Evolutionary conservation across 1,140 invertebrate genomes (phyloP).

Genomic region (Drosophila tropicalis): DNA sequence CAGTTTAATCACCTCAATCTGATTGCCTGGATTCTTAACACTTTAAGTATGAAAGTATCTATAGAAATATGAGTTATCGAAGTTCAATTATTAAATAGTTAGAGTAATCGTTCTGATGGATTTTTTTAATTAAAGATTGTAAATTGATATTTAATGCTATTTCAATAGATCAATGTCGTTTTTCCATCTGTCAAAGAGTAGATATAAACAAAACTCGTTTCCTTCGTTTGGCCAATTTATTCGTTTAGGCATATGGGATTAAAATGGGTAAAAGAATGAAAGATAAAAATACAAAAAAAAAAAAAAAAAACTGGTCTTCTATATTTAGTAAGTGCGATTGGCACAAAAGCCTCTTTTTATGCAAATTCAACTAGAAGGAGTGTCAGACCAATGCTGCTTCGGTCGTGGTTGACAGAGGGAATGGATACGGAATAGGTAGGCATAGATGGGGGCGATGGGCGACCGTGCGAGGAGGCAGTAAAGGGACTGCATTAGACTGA

Average conservation of each 20-base stretch:
- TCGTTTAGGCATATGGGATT: not conserved
- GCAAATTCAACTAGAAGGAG: slow-evolving; percentile 9
- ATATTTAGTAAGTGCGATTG: slow-evolving; percentile 20
- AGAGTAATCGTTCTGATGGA: too few species aligned
- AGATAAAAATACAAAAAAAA: not conserved
- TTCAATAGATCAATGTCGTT: not conserved
- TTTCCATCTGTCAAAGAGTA: not conserved
- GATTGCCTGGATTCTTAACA: too few species aligned
- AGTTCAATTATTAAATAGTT: too few species aligned
- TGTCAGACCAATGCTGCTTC: slow-evolving; percentile 1
- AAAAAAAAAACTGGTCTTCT: slow-evolving; percentile 1
- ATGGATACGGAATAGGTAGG: not conserved
- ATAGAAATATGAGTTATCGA: too few species aligned
- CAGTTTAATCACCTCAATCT: too few species aligned
- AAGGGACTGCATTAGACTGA: slow-evolving; percentile 1
- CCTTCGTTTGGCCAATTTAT: not conserved
- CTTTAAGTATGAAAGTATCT: too few species aligned
- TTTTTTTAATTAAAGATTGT: too few species aligned
- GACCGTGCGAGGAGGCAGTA: not conserved
- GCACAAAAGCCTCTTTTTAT: slow-evolving; percentile 14
- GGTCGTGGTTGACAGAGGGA: not conserved
- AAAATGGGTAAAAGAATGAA: not conserved
- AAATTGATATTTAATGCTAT: too few species aligned
- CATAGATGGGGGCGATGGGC: too few species aligned
- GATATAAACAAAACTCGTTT: not conserved